Evolutionary conservation across 2,797 vertebrate species (phyloP).

Genomic region (Hydrocynus forskahlii): DNA sequence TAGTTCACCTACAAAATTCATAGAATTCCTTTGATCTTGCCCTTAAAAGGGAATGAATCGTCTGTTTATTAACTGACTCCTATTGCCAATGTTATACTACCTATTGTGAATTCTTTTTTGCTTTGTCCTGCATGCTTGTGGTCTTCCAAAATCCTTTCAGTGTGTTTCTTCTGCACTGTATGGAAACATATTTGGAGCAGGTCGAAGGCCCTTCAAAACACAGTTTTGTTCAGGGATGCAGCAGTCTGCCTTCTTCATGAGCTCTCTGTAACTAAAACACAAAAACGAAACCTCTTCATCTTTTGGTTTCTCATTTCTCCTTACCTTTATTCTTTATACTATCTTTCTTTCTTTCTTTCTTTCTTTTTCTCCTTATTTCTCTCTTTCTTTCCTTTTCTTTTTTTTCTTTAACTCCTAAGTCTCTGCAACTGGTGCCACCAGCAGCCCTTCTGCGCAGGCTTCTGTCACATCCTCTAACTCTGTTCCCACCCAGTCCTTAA

Average conservation of each 20-base stretch:
- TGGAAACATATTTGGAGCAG: background rate
- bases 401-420: slow-evolving; percentile 53
- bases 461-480: slow-evolving; percentile 76
- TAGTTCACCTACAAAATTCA: background rate
- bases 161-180: background rate
- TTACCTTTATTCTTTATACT: background rate
- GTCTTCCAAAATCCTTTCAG: background rate
- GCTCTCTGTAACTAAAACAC: slow-evolving; percentile 28
- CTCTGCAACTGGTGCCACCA: slow-evolving; percentile 63
- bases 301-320: slow-evolving; percentile 12
- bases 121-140: background rate
- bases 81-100: background rate
- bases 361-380: slow-evolving; percentile 13
- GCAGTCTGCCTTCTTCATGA: slow-evolving; percentile 14
- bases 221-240: background rate
- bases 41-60: background rate
- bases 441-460: slow-evolving; percentile 69
- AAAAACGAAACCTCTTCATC: background rate
- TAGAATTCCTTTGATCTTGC: background rate
- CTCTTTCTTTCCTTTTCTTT: background rate
- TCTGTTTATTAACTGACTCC: background rate
- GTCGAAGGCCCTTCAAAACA: background rate
- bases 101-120: background rate
- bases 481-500: slow-evolving; percentile 52
- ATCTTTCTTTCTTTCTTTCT: background rate